phyloP scores from a whole-genome alignment of 30 jellyfish, hydroid and myxozoan species.

The Catostylus mosaicus region DNA sequence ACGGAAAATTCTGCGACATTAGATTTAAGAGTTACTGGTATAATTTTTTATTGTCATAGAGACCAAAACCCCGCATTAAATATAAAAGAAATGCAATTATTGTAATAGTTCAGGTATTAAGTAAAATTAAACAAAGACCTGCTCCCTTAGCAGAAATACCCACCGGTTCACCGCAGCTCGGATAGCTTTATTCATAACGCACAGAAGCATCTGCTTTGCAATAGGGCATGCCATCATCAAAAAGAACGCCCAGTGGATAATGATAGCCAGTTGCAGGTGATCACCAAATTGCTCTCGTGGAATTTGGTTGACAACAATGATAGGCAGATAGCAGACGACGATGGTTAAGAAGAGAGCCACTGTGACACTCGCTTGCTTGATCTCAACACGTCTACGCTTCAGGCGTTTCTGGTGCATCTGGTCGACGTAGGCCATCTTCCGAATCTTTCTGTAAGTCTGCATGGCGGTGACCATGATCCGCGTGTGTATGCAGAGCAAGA shows the following conservation, averaged over 20 bases:
- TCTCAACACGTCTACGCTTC: constrained; percentile 53
- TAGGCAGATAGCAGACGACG: constrained; percentile 53
- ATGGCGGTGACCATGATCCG: constrained; percentile 61
- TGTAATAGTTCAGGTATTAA: too few relatives aligned
- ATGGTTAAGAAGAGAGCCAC: constrained; percentile 51
- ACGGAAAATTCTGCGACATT: too few relatives aligned
- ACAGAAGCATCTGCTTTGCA: constrained; percentile 58
- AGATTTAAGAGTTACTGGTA: too few relatives aligned
- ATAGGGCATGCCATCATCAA: constrained; percentile 66
- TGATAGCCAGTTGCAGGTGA: neutral
- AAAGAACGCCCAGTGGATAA: constrained; percentile 47
- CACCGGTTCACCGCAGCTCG: constrained; percentile 56
- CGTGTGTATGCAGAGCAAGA: constrained; percentile 45
- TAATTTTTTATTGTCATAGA: too few relatives aligned
- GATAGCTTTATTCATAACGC: constrained; percentile 62
- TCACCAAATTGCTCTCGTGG: neutral
- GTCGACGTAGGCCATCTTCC: constrained; percentile 23
- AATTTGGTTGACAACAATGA: constrained; percentile 42
- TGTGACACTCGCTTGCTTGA: constrained; percentile 68
- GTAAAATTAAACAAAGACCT: constrained; percentile 3
- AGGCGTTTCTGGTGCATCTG: constrained; percentile 24
- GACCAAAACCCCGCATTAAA: too few relatives aligned
- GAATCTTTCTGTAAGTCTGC: constrained; percentile 35
- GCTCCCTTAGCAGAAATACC: constrained; percentile 34
- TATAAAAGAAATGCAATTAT: too few relatives aligned